Evolutionary conservation across 1,140 invertebrate genomes (phyloP).

Genomic region (Zophobas morio): DNA sequence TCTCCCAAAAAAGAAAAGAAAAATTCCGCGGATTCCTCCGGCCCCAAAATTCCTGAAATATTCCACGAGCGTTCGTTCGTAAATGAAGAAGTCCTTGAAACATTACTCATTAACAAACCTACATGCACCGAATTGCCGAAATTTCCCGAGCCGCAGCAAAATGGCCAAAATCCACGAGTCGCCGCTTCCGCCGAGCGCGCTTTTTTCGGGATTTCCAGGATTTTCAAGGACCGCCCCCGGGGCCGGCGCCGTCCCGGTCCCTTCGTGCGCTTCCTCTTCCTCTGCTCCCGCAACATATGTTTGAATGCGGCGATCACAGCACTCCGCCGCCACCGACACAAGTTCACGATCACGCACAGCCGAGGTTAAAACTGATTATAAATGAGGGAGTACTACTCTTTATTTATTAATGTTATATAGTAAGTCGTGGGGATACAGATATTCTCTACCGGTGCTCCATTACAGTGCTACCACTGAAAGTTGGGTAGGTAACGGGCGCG

Average conservation of each 20-base stretch:
- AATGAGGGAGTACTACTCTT: slow-evolving; percentile 38
- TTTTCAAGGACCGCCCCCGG: not conserved
- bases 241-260: not conserved
- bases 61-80: not conserved
- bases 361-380: slow-evolving; percentile 40
- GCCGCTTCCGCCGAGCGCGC: not conserved
- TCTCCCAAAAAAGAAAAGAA: not conserved
- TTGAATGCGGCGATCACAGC: not conserved
- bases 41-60: not conserved
- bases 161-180: not conserved
- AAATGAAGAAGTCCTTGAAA: slow-evolving; percentile 8
- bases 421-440: slow-evolving; percentile 38
- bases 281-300: slow-evolving; percentile 17
- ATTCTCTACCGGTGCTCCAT: slow-evolving; percentile 37
- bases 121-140: not conserved
- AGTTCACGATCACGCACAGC: slow-evolving; percentile 36
- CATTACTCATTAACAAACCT: slow-evolving; percentile 7
- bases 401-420: slow-evolving; percentile 41
- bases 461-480: slow-evolving; percentile 38
- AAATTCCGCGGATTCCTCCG: not conserved
- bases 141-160: not conserved
- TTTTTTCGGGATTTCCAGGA: slow-evolving; percentile 8
- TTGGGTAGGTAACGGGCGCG: slow-evolving; percentile 33
- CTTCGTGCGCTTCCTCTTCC: slow-evolving; percentile 31
- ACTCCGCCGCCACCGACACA: slow-evolving; percentile 20